phyloP scores from a whole-genome alignment of 2,113 vertebrate genomes.

The Pogona vitticeps region DNA sequence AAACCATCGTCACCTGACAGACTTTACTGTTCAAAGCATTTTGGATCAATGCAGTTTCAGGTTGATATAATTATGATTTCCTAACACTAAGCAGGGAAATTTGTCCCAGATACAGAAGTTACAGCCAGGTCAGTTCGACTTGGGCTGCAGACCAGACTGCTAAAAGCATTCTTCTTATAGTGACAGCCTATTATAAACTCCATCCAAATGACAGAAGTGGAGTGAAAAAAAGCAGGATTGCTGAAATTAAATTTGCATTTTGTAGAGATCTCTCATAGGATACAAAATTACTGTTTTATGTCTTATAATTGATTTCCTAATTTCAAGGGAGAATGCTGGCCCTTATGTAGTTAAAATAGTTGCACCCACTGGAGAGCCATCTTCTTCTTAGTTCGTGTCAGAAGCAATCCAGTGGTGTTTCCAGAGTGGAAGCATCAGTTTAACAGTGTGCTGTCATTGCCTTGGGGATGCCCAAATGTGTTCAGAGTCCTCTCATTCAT shows the following conservation, averaged over 20 bases:
- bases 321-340: background rate
- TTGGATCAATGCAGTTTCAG: background rate
- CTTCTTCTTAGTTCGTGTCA: no score
- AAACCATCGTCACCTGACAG: background rate
- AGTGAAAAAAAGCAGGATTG: slow-evolving; percentile 41
- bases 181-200: slow-evolving; percentile 11
- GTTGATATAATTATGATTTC: background rate
- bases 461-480: no score
- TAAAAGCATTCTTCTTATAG: slow-evolving; percentile 28
- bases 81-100: background rate
- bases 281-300: slow-evolving; percentile 46
- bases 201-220: slow-evolving; percentile 31
- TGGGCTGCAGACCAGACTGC: slow-evolving; percentile 23
- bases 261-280: slow-evolving; percentile 41
- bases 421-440: no score
- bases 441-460: no score
- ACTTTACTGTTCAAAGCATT: background rate
- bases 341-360: slow-evolving; percentile 3
- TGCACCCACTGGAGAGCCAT: no score
- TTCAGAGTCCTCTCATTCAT: no score
- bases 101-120: background rate
- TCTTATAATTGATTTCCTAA: background rate
- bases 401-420: no score
- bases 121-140: slow-evolving; percentile 23
- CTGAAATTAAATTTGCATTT: slow-evolving; percentile 40